These are phyloP conservation scores for Parelbella ahira DNA, from an alignment of 2,888 invertebrate genomes.

Conservation along the genomic window DNA sequence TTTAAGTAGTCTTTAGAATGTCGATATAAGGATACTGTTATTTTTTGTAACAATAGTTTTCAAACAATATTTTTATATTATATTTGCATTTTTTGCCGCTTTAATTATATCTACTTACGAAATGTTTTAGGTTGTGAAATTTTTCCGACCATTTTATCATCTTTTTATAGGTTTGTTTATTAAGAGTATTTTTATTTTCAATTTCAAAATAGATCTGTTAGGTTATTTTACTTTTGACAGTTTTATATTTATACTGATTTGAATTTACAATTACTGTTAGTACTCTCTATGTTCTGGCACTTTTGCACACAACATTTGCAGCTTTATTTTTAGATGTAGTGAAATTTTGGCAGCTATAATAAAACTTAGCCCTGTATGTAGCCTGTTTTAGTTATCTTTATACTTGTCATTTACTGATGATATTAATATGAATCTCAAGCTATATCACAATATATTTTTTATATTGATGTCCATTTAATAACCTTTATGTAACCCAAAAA, in stretches of 20 bases:
- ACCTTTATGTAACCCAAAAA: constrained; percentile 7
- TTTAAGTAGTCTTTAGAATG: no score
- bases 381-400: no score
- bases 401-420: background rate
- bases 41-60: constrained; percentile 28
- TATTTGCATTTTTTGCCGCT: constrained; percentile 25
- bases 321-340: no score
- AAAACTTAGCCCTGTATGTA: no score
- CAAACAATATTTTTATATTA: constrained; percentile 29
- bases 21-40: constrained; percentile 28
- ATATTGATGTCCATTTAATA: constrained; percentile 21
- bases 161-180: constrained; percentile 26
- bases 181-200: background rate
- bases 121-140: constrained; percentile 48
- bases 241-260: constrained; percentile 1
- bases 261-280: no score
- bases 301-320: no score
- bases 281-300: no score
- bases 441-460: constrained; percentile 13
- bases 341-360: no score
- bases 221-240: background rate
- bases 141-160: constrained; percentile 47
- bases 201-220: background rate
- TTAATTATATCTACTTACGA: constrained; percentile 20
- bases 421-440: constrained; percentile 10